phyloP scores from a whole-genome alignment of 2,888 invertebrate species.

The Nemotelus nigrinus region DNA sequence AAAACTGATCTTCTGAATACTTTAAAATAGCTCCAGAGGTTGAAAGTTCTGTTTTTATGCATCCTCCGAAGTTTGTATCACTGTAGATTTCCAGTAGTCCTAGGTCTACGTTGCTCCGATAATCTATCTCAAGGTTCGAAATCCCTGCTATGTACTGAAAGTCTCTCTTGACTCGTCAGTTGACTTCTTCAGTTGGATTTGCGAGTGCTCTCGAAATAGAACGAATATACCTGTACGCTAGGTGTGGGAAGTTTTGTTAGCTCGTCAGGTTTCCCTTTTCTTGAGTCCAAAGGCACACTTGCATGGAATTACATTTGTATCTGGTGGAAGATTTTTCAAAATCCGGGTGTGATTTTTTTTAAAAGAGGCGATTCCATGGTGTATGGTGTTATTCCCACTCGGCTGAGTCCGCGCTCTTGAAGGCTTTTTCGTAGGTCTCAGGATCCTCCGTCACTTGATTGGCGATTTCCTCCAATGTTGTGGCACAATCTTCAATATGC shows the following conservation, averaged over 20 bases:
- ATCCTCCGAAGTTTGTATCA: constrained; percentile 59
- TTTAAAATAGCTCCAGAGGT: constrained; percentile 54
- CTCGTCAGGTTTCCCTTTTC: constrained; percentile 56
- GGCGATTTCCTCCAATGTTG: too few species aligned
- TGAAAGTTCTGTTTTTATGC: constrained; percentile 55
- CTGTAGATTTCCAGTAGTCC: constrained; percentile 53
- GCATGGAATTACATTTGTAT: too few species aligned
- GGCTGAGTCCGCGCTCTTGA: constrained; percentile 46
- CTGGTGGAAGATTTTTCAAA: constrained; percentile 42
- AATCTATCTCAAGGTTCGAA: constrained; percentile 52
- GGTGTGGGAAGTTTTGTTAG: constrained; percentile 49
- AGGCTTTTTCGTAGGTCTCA: constrained; percentile 42
- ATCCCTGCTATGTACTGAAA: constrained; percentile 56
- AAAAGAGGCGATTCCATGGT: constrained; percentile 55
- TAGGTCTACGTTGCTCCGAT: constrained; percentile 37
- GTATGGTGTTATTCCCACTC: constrained; percentile 54
- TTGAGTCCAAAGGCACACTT: constrained; percentile 54
- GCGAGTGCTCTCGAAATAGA: background rate
- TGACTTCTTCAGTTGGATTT: too few species aligned
- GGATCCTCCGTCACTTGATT: background rate
- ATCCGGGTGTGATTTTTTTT: constrained; percentile 52
- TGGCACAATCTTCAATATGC: too few species aligned
- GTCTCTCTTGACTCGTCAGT: constrained; percentile 55
- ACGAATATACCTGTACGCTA: constrained; percentile 24
- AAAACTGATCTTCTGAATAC: constrained; percentile 53